Evolutionary conservation across 2,888 invertebrate species (phyloP).

Genomic region (Dexiosoma caninum): DNA sequence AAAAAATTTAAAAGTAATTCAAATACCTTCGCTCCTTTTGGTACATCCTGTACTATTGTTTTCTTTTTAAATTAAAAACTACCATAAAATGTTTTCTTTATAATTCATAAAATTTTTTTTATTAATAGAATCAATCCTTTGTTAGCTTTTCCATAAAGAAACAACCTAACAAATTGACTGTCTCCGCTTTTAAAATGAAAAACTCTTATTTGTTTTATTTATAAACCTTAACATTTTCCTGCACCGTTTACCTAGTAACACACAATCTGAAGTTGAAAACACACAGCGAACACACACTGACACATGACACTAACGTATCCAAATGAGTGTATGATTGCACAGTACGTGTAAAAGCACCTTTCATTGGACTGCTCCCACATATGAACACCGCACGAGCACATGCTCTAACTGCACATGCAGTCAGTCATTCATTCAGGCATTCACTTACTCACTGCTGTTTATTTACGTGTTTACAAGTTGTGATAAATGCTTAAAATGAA

Average conservation of each 20-base stretch:
- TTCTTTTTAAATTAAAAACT: too few relatives aligned
- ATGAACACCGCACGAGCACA: conserved; percentile 18
- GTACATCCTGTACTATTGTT: too few relatives aligned
- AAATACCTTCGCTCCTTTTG: too few relatives aligned
- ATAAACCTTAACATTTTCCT: conserved; percentile 2
- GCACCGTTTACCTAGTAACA: conserved; percentile 22
- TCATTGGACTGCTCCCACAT: conserved; percentile 55
- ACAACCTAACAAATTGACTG: background rate
- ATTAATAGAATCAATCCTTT: background rate
- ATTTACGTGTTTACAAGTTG: conserved; percentile 41
- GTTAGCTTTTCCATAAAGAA: background rate
- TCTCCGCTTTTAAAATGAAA: background rate
- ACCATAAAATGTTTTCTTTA: too few relatives aligned
- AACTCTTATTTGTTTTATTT: background rate
- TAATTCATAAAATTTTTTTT: background rate
- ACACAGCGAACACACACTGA: background rate
- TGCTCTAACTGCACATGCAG: background rate
- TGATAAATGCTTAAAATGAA: conserved; percentile 27
- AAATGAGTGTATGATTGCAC: conserved; percentile 6
- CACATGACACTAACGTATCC: conserved; percentile 6
- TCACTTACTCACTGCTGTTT: background rate
- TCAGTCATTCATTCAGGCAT: background rate
- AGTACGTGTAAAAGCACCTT: conserved; percentile 38
- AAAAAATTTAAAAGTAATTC: too few relatives aligned
- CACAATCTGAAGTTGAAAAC: background rate